phyloP scores from a whole-genome alignment of 2,797 vertebrate genomes.

The Fundulus diaphanus region DNA sequence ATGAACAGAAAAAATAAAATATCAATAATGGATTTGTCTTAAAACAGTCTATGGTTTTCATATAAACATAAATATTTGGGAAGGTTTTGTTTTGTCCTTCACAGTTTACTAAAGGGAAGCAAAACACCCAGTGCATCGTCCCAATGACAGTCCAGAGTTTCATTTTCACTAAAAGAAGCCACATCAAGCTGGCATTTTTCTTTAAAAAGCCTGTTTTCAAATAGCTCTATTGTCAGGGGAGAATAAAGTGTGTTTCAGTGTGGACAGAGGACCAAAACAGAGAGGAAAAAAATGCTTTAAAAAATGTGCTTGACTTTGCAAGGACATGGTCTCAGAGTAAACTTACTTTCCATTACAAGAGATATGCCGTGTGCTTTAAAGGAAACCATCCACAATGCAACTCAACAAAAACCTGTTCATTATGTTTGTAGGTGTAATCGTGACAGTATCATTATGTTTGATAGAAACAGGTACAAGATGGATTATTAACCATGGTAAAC shows the following conservation, averaged over 20 bases:
- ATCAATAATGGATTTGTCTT: not conserved
- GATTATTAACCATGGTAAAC: not conserved
- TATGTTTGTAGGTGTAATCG: not conserved
- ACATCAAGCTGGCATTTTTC: not conserved
- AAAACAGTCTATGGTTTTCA: not conserved
- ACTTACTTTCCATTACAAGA: not conserved
- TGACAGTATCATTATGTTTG: not conserved
- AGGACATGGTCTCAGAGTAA: slow-evolving; percentile 4
- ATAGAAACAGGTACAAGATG: not conserved
- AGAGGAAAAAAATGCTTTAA: slow-evolving; percentile 1
- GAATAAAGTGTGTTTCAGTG: not conserved
- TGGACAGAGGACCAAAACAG: not conserved
- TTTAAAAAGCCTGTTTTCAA: slow-evolving; percentile 8
- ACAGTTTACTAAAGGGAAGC: not conserved
- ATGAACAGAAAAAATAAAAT: not conserved
- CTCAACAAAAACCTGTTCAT: not conserved
- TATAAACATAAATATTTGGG: not conserved
- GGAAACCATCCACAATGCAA: not conserved
- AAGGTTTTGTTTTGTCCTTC: not conserved
- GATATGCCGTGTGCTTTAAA: not conserved
- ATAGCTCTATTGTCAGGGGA: not conserved
- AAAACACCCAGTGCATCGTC: slow-evolving; percentile 1
- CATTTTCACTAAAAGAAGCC: not conserved
- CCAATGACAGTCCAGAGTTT: not conserved
- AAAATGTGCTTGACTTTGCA: slow-evolving; percentile 2